Evolutionary conservation across 2,888 invertebrate genomes (phyloP), one percentile per base, ranked within the genome.

Genomic region (Polymixis flavicincta): DNA sequence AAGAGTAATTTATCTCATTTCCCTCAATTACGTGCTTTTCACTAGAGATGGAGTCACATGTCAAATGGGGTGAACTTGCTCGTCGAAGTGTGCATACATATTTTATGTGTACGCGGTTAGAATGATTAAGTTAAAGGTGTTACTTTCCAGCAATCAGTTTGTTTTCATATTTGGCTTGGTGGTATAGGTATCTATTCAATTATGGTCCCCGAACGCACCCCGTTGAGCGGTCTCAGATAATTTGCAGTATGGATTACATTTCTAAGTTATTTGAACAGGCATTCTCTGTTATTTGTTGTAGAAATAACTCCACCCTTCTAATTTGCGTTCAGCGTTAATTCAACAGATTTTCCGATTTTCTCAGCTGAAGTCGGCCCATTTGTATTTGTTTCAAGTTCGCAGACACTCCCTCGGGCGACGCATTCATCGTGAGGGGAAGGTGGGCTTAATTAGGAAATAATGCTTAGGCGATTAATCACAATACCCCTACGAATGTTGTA

Each of bases 391-490:
- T 90, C 92, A 92, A 93, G 91, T 93, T 93, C 84, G 85, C 88
- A 90, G 91, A 87, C 90, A 85, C 86, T 92, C 94, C 95, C 94
- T 87, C 89, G 87, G 91, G 94, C 93, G 88, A 90, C 90, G 91
- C 90, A 90, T 92, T 90, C 84, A 87, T 89, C 86, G 85, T 89
- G 87, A 92, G 95, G 95, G 94, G 94, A 94, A 94, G 93, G 94
- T 94, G 92, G 91, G 94, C 94, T 95, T 96, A 96, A 96, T 96
- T 96, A 94, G 96, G 93, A 95, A 96, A 95, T 96, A 96, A 96
- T 95, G 94, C 94, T 91, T 92, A 92, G 93, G 92, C 96, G 93
- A 96, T 96, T 96, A 95, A 96, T 96, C 95, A 96, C 95, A 92
- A 93, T 92, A 90, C 92, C 93, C 92, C 92, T 88, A 88, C 88